Evolutionary conservation across 2,888 invertebrate genomes (phyloP).

Genomic region (Schizaphis graminum): DNA sequence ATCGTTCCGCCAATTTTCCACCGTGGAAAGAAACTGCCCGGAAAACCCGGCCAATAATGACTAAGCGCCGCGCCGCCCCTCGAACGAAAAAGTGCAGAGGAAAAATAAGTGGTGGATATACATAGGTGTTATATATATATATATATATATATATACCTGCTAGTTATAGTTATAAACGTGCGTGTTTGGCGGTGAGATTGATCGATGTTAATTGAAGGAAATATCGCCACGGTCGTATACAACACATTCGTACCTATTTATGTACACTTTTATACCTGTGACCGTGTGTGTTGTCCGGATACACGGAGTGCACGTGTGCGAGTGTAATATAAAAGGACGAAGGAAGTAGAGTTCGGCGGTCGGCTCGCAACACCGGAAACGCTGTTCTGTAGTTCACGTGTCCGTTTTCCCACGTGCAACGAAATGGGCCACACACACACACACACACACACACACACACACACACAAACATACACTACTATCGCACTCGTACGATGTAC

Average conservation of each 20-base stretch:
- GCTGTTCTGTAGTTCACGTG: constrained; percentile 20
- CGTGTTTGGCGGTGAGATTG: constrained; percentile 2
- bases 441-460: neutral
- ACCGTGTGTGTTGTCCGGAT: constrained; percentile 6
- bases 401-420: constrained; percentile 51
- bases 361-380: neutral
- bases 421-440: neutral
- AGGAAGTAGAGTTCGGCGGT: constrained; percentile 8
- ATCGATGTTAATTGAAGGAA: constrained; percentile 36
- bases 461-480: neutral
- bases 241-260: neutral
- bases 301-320: neutral
- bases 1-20: too few species aligned
- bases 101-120: too few species aligned
- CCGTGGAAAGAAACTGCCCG: too few species aligned
- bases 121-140: neutral
- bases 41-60: too few species aligned
- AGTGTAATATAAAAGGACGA: neutral
- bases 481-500: neutral
- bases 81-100: too few species aligned
- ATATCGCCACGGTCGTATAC: neutral
- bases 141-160: neutral
- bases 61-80: too few species aligned
- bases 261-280: neutral
- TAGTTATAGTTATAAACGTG: neutral